Percentiles rank a stretch among this genome's conserved stretches.
phyloP scores from a whole-genome alignment of 2,888 invertebrate genomes.

The Athalia cordata region DNA sequence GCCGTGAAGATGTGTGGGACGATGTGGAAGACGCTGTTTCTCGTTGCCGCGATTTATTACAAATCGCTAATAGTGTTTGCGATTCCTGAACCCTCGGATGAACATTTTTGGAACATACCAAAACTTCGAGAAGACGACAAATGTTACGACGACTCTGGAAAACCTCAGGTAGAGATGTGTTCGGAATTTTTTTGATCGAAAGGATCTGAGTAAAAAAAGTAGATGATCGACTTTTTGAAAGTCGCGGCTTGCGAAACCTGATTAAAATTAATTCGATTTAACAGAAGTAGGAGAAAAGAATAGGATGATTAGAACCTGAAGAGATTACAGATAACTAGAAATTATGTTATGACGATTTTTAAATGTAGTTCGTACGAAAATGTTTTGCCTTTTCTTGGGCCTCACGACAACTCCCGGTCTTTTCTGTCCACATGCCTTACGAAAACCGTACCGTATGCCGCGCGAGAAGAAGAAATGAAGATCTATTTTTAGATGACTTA shows the following conservation, averaged over 20 bases:
- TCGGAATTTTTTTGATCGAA: background rate
- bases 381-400: background rate
- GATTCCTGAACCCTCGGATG: slow-evolving; percentile 67
- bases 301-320: background rate
- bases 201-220: slow-evolving; percentile 2
- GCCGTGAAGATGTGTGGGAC: slow-evolving; percentile 42
- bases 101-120: slow-evolving; percentile 59
- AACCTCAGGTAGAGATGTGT: slow-evolving; percentile 62
- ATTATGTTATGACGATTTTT: background rate
- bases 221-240: background rate
- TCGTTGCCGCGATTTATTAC: slow-evolving; percentile 49
- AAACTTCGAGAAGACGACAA: slow-evolving; percentile 66
- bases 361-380: slow-evolving; percentile 33
- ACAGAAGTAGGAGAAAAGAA: background rate
- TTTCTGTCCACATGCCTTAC: slow-evolving; percentile 22
- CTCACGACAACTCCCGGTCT: slow-evolving; percentile 18
- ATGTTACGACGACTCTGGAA: slow-evolving; percentile 67
- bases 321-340: slow-evolving; percentile 33
- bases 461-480: slow-evolving; percentile 27
- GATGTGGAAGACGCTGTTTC: slow-evolving; percentile 39
- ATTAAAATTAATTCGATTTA: too few relatives aligned
- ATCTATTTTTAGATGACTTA: slow-evolving; percentile 47
- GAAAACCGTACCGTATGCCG: background rate
- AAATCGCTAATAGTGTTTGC: slow-evolving; percentile 52
- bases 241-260: too few relatives aligned